Evolutionary conservation across 2,113 vertebrate genomes (phyloP).

Genomic region (Grantiella picta): DNA sequence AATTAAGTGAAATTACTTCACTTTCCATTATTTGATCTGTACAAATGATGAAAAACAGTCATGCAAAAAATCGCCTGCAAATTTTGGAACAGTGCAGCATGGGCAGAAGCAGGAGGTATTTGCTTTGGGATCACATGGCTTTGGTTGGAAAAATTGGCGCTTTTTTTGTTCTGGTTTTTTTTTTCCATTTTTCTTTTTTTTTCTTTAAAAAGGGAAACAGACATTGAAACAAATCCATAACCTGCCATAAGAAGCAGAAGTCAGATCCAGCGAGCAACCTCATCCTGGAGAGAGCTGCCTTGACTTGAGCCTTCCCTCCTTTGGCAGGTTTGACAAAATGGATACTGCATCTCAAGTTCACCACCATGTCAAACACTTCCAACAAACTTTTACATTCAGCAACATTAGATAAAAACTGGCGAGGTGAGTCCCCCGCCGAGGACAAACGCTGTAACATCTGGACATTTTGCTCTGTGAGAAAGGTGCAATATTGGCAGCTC

Average conservation of each 20-base stretch:
- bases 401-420: neutral
- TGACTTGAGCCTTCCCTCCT: neutral
- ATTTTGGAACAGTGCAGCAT: conserved; percentile 30
- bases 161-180: neutral
- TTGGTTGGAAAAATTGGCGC: neutral
- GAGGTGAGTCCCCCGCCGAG: rapidly evolving
- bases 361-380: neutral
- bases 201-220: neutral
- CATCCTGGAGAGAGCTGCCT: neutral
- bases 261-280: neutral
- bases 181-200: neutral
- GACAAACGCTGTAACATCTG: neutral
- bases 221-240: neutral
- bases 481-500: conserved; percentile 12
- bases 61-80: conserved; percentile 4
- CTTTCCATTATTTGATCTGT: conserved; percentile 26
- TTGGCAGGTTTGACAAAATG: neutral
- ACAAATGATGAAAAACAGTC: conserved; percentile 39
- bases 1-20: conserved; percentile 37
- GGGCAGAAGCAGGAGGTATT: conserved; percentile 58
- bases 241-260: conserved; percentile 21
- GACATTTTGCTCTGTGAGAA: neutral
- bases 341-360: conserved; percentile 45
- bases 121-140: conserved; percentile 54
- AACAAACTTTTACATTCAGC: conserved; percentile 5